These are phyloP conservation scores for Drosophila mimica DNA, from an alignment of 2,888 invertebrate genomes.

Conservation along the genomic window DNA sequence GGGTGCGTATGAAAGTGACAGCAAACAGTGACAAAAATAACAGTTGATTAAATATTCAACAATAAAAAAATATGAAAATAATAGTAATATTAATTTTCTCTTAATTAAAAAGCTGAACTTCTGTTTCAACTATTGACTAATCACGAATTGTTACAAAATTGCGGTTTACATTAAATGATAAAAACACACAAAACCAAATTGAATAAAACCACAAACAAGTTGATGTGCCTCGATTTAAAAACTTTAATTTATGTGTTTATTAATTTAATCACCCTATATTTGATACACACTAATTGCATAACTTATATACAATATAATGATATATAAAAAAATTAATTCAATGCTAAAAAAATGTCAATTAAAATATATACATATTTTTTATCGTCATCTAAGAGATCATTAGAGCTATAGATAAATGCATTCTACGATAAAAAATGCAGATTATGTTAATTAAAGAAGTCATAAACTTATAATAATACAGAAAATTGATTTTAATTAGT, in stretches of 20 bases:
- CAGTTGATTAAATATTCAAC: constrained; percentile 1
- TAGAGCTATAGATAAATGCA: neutral
- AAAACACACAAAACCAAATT: neutral
- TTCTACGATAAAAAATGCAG: neutral
- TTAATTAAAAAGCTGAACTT: neutral
- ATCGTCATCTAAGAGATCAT: neutral
- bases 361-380: neutral
- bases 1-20: constrained; percentile 87
- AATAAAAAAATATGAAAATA: neutral
- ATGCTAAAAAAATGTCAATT: neutral
- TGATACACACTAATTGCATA: neutral
- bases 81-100: neutral
- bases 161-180: neutral
- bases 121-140: neutral
- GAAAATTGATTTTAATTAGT: neutral
- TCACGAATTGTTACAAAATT: neutral
- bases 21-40: constrained; percentile 3
- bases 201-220: neutral
- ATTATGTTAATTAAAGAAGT: neutral
- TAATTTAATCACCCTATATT: neutral
- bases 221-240: neutral
- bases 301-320: neutral
- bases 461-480: neutral
- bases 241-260: neutral
- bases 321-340: neutral